Percentiles rank a stretch among this genome's conserved stretches.
Conservation (phyloP, 2,113 vertebrate genomes). For the Alectura lathami region DNA sequence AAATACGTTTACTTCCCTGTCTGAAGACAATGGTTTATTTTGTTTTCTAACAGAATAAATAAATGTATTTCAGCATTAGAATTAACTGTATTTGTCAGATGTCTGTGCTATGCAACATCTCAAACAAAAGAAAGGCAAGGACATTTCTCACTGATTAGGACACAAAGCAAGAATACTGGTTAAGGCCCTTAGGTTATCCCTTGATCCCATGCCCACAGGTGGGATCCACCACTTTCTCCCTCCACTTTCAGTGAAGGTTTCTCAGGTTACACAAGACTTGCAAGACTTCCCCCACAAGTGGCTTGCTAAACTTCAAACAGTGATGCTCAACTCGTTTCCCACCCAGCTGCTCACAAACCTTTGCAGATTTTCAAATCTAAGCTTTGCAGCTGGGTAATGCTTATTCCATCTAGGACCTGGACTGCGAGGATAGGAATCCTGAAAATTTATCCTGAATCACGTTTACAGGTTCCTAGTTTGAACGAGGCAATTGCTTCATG, state of each 20-base stretch:
- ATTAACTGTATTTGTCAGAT: neutral
- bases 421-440: neutral
- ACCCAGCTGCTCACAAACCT: neutral
- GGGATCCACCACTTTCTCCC: neutral
- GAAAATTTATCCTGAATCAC: too few relatives aligned
- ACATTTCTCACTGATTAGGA: neutral
- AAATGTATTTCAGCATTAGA: neutral
- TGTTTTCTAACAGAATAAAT: neutral
- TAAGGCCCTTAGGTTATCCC: neutral
- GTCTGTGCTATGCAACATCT: neutral
- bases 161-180: neutral
- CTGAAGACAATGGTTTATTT: neutral
- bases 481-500: neutral
- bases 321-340: neutral
- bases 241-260: neutral
- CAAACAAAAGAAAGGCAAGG: neutral
- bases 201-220: neutral
- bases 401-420: neutral
- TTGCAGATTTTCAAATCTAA: neutral
- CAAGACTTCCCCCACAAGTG: neutral
- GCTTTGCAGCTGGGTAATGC: neutral
- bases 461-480: fast-evolving
- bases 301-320: neutral
- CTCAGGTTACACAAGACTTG: neutral
- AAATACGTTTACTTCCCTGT: neutral